Evolutionary conservation across 2,113 vertebrate species (phyloP).

Genomic region (Barbus barbus): DNA sequence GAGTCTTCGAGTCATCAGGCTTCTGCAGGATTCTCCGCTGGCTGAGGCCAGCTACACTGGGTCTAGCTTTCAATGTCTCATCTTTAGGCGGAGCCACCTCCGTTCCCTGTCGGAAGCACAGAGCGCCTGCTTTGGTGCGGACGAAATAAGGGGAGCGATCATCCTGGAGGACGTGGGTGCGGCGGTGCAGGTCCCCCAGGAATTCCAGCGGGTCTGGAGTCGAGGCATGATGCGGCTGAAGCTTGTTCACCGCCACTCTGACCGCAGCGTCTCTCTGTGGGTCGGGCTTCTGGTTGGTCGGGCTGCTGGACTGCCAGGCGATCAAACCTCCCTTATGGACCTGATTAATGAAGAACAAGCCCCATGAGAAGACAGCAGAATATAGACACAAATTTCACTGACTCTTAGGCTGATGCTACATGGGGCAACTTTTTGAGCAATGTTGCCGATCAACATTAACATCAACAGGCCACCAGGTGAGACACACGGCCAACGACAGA

Average conservation of each 20-base stretch:
- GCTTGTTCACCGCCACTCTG: slow-evolving; percentile 33
- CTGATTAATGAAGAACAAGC: slow-evolving; percentile 34
- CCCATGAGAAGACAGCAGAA: slow-evolving; percentile 4
- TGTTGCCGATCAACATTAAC: too few species aligned
- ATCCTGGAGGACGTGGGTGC: slow-evolving; percentile 79
- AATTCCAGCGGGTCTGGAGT: slow-evolving; percentile 49
- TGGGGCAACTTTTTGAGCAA: too few species aligned
- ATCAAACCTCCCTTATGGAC: slow-evolving; percentile 54
- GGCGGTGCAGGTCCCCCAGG: slow-evolving; percentile 78
- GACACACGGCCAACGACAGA: too few species aligned
- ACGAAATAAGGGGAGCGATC: slow-evolving; percentile 86
- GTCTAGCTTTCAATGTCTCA: slow-evolving; percentile 54
- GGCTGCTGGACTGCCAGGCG: too few species aligned
- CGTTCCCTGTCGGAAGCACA: slow-evolving; percentile 92
- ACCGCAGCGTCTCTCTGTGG: slow-evolving; percentile 14
- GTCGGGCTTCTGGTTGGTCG: slow-evolving; percentile 13
- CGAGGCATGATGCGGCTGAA: neutral
- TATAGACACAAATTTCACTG: neutral
- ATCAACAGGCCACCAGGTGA: too few species aligned
- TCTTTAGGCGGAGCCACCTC: slow-evolving; percentile 82
- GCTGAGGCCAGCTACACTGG: slow-evolving; percentile 52
- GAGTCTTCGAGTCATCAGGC: slow-evolving; percentile 13
- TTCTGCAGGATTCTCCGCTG: slow-evolving; percentile 65
- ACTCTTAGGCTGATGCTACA: neutral
- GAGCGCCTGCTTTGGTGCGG: slow-evolving; percentile 88